Percentiles rank a stretch among this genome's conserved stretches.
These are phyloP conservation scores for Trichomycterus rosablanca DNA, from an alignment of 2,113 vertebrate species.

Conservation along the genomic window DNA sequence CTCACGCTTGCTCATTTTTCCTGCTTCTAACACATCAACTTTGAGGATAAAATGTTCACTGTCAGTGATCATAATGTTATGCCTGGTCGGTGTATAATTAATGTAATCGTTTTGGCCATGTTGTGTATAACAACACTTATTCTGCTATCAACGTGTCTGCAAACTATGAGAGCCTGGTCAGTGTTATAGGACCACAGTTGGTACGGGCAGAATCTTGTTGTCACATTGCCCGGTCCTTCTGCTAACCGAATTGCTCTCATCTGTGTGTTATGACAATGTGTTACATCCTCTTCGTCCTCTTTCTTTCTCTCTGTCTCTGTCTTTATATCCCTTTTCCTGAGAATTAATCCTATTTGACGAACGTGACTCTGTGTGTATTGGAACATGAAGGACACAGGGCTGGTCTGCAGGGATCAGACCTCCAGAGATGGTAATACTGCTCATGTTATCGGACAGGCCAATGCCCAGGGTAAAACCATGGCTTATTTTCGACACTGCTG, in stretches of 20 bases:
- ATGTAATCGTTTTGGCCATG: too few species aligned
- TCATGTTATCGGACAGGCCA: not conserved
- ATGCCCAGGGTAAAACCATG: not conserved
- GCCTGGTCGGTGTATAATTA: too few species aligned
- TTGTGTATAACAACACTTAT: too few species aligned
- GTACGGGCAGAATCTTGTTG: too few species aligned
- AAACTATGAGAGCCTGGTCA: too few species aligned
- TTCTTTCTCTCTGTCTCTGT: conserved; percentile 9
- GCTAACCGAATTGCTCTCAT: conserved; percentile 1
- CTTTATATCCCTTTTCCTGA: not conserved
- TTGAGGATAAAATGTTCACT: too few species aligned
- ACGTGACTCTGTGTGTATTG: conserved; percentile 19
- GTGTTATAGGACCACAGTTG: too few species aligned
- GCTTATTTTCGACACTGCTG: not conserved
- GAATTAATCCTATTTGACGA: conserved; percentile 1
- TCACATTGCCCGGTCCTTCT: too few species aligned
- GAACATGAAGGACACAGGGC: conserved; percentile 8
- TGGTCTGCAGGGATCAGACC: not conserved
- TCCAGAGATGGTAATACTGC: conserved; percentile 9
- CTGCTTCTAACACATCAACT: too few species aligned
- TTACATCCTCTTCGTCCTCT: not conserved
- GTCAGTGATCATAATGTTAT: too few species aligned
- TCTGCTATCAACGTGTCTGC: too few species aligned
- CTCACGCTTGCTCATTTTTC: too few species aligned
- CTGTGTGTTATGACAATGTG: not conserved